Conservation (phyloP, 2,888 invertebrate genomes). For the Dexiosoma caninum region DNA sequence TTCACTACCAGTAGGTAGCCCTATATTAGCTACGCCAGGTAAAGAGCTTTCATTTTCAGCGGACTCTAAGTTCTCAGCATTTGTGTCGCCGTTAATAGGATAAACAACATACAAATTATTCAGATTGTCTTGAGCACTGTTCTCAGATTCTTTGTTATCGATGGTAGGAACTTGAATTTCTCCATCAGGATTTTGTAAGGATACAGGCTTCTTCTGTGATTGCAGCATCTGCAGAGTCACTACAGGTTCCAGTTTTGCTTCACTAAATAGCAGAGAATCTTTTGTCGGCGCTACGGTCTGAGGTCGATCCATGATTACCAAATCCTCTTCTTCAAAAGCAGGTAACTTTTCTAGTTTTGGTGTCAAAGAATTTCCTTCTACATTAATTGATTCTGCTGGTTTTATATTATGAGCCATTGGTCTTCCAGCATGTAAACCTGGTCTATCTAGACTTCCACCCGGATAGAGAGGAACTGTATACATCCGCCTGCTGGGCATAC, state of each 20-base stretch:
- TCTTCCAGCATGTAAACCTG: conserved; percentile 68
- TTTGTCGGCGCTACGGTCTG: conserved; percentile 73
- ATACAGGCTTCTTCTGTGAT: conserved; percentile 77
- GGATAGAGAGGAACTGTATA: conserved; percentile 72
- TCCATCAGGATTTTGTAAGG: conserved; percentile 70
- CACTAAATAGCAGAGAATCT: conserved; percentile 68
- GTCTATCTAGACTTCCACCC: conserved; percentile 65
- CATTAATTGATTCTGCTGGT: conserved; percentile 69
- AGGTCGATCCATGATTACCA: conserved; percentile 78
- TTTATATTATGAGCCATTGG: conserved; percentile 65
- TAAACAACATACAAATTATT: conserved; percentile 71
- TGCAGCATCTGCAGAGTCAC: conserved; percentile 85
- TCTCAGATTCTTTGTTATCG: conserved; percentile 64
- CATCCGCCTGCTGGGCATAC: conserved; percentile 74
- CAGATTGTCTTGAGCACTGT: conserved; percentile 52
- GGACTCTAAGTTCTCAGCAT: conserved; percentile 33
- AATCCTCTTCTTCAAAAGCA: conserved; percentile 78
- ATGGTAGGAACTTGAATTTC: conserved; percentile 71
- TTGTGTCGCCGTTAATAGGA: conserved; percentile 65
- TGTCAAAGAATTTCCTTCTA: conserved; percentile 47
- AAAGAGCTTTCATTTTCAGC: conserved; percentile 65
- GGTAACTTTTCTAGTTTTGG: conserved; percentile 67
- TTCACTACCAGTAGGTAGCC: conserved; percentile 70
- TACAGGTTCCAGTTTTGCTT: conserved; percentile 79
- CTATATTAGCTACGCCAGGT: conserved; percentile 66